Base-by-base conservation (phyloP, 2,888 invertebrate genomes). In the Ischnura elegans region DNA sequence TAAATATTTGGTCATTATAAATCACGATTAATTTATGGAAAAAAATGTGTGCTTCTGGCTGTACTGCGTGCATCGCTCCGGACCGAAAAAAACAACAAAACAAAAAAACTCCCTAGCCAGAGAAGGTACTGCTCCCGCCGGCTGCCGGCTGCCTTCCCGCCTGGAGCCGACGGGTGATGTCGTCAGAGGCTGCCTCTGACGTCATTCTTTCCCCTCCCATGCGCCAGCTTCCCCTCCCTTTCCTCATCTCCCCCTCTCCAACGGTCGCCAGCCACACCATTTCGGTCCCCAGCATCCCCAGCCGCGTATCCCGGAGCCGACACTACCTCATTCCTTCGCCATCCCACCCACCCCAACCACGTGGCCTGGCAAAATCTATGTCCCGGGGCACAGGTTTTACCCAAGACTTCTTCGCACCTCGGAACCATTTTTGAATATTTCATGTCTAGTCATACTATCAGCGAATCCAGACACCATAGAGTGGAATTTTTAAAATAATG, bases 101-200 rank as follows among this genome's bases (percentile, higher is more conserved):
- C 61, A 61, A 61, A 61, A 36, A 36, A n/a, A 76, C n/a, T 36
- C 16, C 76, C 43, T 86, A 45, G 86, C 45, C 10, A 46, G 46
- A 13, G 43, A 42, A 86, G 43, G 10, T 29, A 61, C 61, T n/a
- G n/a, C n/a, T 51, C 16, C 51, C 25, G 13, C 76, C n/a, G n/a
- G 29, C 16, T 45, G 43, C 86, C 86, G 86, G 21, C 5, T 86
- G n/a, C 45, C 86, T 45, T 13, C n/a, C n/a, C n/a, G 86, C 86
- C 86, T n/a, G 46, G 86, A 86, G 46, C 86, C 46, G 86, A 19
- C 16, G 86, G 4, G 86, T 86, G 4, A 46, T 86, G 86, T 43
- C 86, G 86, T 86, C 86, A 86, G 86, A 13, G 86, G n/a, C 86
- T 45, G 86, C 45, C 19, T 16, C 86, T 86, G 86, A 86, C 86